These are phyloP conservation scores for Drosophila austrosaltans DNA, from an alignment of 2,888 invertebrate species.

Conservation along the genomic window DNA sequence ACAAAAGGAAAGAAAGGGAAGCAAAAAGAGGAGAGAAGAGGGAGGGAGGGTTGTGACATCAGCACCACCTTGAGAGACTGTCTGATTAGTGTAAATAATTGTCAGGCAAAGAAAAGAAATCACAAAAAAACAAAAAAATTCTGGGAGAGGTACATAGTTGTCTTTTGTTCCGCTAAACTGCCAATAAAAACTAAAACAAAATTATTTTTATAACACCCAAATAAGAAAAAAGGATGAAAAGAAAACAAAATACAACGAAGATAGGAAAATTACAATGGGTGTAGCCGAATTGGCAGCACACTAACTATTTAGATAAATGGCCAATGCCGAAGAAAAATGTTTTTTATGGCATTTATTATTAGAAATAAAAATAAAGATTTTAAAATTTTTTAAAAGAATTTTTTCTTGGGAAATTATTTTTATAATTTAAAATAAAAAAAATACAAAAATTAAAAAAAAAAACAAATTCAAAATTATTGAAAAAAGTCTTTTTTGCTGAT, in stretches of 20 bases:
- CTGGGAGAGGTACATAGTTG: conserved; percentile 29
- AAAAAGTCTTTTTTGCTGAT: too few relatives aligned
- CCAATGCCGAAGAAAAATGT: too few relatives aligned
- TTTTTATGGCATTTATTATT: too few relatives aligned
- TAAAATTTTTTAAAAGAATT: too few relatives aligned
- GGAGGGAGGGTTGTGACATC: conserved; percentile 25
- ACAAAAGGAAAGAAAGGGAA: conserved; percentile 29
- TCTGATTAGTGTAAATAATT: conserved; percentile 78
- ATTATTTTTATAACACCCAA: conserved; percentile 17
- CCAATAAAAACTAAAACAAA: conserved; percentile 45
- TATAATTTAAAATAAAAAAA: too few relatives aligned
- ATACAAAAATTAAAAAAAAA: too few relatives aligned
- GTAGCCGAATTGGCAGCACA: background rate
- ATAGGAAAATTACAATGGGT: conserved; percentile 42
- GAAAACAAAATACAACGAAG: conserved; percentile 57
- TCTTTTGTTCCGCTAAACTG: conserved; percentile 60
- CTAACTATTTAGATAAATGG: background rate
- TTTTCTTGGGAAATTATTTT: too few relatives aligned
- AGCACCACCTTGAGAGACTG: conserved; percentile 48
- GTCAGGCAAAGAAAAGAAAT: conserved; percentile 54
- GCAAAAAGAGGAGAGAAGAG: background rate
- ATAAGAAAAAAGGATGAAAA: background rate
- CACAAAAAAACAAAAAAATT: conserved; percentile 67
- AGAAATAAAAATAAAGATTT: too few relatives aligned
- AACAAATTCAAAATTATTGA: too few relatives aligned